phyloP scores from a whole-genome alignment of 2,113 vertebrate species.

The Bambusicola thoracicus region DNA sequence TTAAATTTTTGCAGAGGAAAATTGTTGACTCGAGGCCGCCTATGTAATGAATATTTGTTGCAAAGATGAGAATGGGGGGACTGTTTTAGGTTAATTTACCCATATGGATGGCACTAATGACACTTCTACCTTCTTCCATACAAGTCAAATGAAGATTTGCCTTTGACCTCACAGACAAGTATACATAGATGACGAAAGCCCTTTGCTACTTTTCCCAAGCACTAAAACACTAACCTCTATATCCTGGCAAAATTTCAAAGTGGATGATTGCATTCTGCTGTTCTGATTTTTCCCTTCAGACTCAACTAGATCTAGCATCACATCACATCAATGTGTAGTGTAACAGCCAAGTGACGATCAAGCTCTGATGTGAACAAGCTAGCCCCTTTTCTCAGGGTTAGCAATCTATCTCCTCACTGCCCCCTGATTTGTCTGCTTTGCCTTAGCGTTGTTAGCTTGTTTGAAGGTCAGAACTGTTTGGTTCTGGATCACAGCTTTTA shows the following conservation, averaged over 20 bases:
- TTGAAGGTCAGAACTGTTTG: background rate
- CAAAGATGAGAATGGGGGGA: background rate
- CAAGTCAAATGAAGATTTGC: background rate
- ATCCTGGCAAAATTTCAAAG: constrained; percentile 13
- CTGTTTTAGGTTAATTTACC: background rate
- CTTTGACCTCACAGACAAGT: background rate
- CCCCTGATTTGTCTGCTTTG: background rate
- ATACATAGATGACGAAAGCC: background rate
- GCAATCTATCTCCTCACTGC: background rate
- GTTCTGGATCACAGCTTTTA: background rate
- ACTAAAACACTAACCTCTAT: background rate
- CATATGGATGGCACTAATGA: background rate
- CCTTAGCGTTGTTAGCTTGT: background rate
- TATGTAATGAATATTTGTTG: background rate
- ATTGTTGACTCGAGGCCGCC: background rate
- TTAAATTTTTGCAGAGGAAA: background rate
- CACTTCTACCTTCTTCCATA: background rate
- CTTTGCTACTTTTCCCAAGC: background rate
- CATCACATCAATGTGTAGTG: background rate
- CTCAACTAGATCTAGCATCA: background rate
- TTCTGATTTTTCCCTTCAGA: constrained; percentile 2
- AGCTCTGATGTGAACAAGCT: background rate
- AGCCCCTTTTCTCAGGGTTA: background rate
- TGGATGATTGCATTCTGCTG: constrained; percentile 11
- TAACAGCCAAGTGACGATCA: background rate